phyloP scores from a whole-genome alignment of 2,113 vertebrate species.

The Gyps fulvus region DNA sequence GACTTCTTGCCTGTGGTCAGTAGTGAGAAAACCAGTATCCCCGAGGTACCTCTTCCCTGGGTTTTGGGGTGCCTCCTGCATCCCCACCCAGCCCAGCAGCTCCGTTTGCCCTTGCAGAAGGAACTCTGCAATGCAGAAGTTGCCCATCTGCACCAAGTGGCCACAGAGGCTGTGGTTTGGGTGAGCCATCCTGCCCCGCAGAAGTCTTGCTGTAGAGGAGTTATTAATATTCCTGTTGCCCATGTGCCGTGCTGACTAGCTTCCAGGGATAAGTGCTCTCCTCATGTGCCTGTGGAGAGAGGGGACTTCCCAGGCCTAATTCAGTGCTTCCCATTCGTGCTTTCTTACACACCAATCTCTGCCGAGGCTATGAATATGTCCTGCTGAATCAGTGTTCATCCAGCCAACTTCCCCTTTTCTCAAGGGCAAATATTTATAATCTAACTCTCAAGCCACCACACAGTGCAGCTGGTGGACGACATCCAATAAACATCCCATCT shows the following conservation, averaged over 20 bases:
- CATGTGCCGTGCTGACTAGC: conserved; percentile 64
- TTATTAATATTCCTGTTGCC: conserved; percentile 73
- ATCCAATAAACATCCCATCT: conserved; percentile 36
- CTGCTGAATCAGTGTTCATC: conserved; percentile 67
- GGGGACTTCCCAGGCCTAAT: conserved; percentile 66
- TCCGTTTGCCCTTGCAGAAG: conserved; percentile 32
- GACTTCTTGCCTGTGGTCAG: background rate
- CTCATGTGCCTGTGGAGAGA: conserved; percentile 57
- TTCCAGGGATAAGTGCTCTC: conserved; percentile 54
- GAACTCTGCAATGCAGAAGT: conserved; percentile 76
- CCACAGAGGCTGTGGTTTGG: conserved; percentile 62
- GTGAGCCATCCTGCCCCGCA: conserved; percentile 64
- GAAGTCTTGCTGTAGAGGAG: conserved; percentile 54
- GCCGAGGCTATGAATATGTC: conserved; percentile 49
- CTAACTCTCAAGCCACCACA: conserved; percentile 33
- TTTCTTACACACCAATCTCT: conserved; percentile 41
- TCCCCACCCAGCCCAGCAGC: background rate
- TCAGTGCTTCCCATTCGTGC: conserved; percentile 59
- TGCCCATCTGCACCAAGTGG: conserved; percentile 65
- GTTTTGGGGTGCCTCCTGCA: background rate
- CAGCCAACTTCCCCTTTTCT: conserved; percentile 62
- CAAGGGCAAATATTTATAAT: conserved; percentile 64
- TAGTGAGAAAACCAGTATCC: background rate
- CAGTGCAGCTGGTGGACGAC: conserved; percentile 50
- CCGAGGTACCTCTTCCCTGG: background rate